Base-by-base conservation (phyloP, 37 sponge, comb jelly and placozoan genomes). In the Crambe crambe region DNA sequence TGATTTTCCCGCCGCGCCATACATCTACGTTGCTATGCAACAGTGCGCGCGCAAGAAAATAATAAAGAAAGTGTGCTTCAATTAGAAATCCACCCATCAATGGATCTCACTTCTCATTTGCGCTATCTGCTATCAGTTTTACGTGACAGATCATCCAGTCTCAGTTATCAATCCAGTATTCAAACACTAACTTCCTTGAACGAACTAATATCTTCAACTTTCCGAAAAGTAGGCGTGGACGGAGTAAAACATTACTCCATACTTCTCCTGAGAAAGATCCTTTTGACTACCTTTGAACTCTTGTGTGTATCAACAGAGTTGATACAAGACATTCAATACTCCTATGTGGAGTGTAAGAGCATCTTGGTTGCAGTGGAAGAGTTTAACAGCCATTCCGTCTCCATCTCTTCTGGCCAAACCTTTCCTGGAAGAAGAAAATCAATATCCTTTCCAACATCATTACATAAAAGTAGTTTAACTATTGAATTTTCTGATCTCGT, bases 251-350 rank as follows among this genome's bases (percentile, higher is more conserved):
- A 56, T 1, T 75, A 66, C 51, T 65, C 12, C 1, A 26, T 42
- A 18, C 42, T 31, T 9, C 72, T 81, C 39, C 22, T 81, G 41
- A 61, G 30, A 26, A 61, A 42, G 30, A 59, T 81, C 21, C 23
- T 81, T 36, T 32, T 81, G 42, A 42, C 81, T 8, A 40, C 40
- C 21, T 81, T 81, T 58, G 72, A 81, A 37, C 81, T 81, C 36
- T 58, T 81, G 26, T 81, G 81, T 35, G 61, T 71, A 1, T 72
- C 72, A 3, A 21, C 39, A 27, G 72, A 81, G 58, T 60, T 81
- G 22, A 36, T 37, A 32, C 36, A 81, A 23, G 61, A 81, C 39
- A 58, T 81, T 9, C 58, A 60, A 71, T 72, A 81, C 29, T 54
- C 81, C 2, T 81, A 70, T 35, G 36, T 21, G 2, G 68, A 66